Evolutionary conservation across 2,797 vertebrate genomes (phyloP), one percentile per base, ranked within the genome.

Genomic region (Sternarchorhynchus goeldii): DNA sequence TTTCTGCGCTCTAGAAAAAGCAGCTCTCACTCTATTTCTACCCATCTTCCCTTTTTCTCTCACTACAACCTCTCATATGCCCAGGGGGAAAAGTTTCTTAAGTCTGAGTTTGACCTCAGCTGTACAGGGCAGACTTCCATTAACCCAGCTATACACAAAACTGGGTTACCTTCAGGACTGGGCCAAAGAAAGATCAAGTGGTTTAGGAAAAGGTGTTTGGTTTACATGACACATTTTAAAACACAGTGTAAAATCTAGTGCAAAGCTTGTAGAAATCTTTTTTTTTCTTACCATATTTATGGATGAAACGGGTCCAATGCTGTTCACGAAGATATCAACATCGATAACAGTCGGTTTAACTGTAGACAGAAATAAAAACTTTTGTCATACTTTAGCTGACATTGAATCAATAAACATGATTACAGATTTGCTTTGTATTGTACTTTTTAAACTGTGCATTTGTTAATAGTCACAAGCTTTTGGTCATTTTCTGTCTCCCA

Each of bases 261-360:
- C 41, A 57, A 70, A 36, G 8, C 17, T 25, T 53, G 39, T 21
- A 41, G 5, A 56, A 65, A 78, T 5, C 60, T 25, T 25, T 25
- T 25, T 75, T 66, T 67, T 68, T 93, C 97, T 97, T 92, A 98
- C 97, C 97, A 99, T 98, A 85, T 99, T 97, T 88, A 99, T 99
- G 73, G 97, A 99, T n/a, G 97, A 99, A 86, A 99, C 96, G 0
- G 97, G 97, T 73, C 97, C 96, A 77, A 99, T 99, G 93, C 97
- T 99, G 93, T 99, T 99, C 86, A 98, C 94, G 63, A 96, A 99
- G 86, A 97, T 97, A 86, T 96, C 97, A 85, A 98, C 97, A 73
- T 98, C 95, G 75, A 99, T 95, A 81, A 98, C 91, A 0, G 96
- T 99, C 2, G 97, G 96, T 90, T 96, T 97, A 88, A 96, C 97